Evolutionary conservation across 1,140 invertebrate genomes (phyloP).

Genomic region (Pogonus chalceus): DNA sequence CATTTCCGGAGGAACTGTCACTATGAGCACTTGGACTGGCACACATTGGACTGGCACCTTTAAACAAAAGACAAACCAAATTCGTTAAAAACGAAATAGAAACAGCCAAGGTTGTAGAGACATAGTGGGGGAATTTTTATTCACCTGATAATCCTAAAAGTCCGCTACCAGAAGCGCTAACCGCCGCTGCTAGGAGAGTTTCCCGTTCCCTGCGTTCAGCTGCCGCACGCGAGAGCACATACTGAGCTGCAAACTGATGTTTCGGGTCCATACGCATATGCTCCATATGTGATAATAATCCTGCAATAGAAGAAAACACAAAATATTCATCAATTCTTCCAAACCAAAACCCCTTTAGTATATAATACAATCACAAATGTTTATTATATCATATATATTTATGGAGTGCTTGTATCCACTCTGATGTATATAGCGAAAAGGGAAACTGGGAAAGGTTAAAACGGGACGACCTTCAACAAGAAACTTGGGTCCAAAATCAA

Average conservation of each 20-base stretch:
- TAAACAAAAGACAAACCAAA: conserved; percentile 5
- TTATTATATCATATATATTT: no score
- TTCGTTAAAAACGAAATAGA: conserved; percentile 1
- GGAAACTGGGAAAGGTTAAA: no score
- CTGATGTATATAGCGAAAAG: neutral
- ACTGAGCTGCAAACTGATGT: conserved; percentile 90
- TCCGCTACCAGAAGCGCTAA: conserved; percentile 42
- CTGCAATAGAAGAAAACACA: no score
- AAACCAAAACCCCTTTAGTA: no score
- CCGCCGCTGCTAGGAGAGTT: conserved; percentile 57
- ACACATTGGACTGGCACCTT: conserved; percentile 49
- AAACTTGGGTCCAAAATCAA: no score
- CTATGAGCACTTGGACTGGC: conserved; percentile 72
- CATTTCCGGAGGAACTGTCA: conserved; percentile 68
- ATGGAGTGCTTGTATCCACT: neutral
- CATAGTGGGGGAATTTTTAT: neutral
- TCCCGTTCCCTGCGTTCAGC: conserved; percentile 80
- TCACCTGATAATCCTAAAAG: conserved; percentile 29
- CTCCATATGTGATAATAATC: conserved; percentile 86
- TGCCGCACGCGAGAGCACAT: conserved; percentile 79
- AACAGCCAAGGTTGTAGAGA: no score
- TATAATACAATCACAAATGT: no score
- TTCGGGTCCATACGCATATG: conserved; percentile 95
- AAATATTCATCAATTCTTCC: no score
- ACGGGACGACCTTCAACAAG: no score